phyloP scores from a whole-genome alignment of 2,113 vertebrate genomes.

The Lates calcarifer region DNA sequence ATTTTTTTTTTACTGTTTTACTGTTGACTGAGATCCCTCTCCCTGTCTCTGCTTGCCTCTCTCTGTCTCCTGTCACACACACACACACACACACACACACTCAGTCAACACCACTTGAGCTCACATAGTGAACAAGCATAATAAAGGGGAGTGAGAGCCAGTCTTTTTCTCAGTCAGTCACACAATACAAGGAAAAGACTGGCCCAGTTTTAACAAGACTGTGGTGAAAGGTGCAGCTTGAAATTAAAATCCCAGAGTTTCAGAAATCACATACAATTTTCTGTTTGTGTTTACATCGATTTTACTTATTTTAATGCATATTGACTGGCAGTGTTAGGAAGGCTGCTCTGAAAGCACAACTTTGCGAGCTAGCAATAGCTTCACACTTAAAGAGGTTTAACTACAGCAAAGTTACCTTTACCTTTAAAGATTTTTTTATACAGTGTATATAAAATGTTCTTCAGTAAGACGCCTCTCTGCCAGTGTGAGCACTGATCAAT shows the following conservation, averaged over 20 bases:
- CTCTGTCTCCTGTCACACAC: slow-evolving; percentile 7
- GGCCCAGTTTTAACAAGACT: slow-evolving; percentile 40
- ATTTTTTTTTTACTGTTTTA: not conserved
- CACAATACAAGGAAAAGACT: slow-evolving; percentile 22
- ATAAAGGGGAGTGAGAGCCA: slow-evolving; percentile 55
- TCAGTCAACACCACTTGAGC: slow-evolving; percentile 52
- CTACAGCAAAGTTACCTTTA: no score
- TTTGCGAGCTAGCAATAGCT: no score
- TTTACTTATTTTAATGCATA: not conserved
- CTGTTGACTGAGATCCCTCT: slow-evolving; percentile 51
- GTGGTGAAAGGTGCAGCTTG: not conserved
- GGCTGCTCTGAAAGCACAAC: no score
- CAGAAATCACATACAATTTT: not conserved
- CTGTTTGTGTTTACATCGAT: not conserved
- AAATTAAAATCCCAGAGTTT: not conserved
- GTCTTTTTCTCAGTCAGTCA: slow-evolving; percentile 63
- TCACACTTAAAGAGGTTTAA: no score
- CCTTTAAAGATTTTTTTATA: no score
- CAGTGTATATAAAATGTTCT: no score
- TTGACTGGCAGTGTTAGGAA: no score
- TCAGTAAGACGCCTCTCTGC: no score
- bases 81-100: not conserved
- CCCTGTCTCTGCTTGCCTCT: slow-evolving; percentile 19
- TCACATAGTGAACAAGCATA: slow-evolving; percentile 43
- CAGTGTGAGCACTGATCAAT: no score